A percentile compares a stretch with the other conserved stretches of the same genome.
These are phyloP conservation scores for Leucoptera coffeella DNA, from an alignment of 2,888 invertebrate species.

Conservation along the genomic window DNA sequence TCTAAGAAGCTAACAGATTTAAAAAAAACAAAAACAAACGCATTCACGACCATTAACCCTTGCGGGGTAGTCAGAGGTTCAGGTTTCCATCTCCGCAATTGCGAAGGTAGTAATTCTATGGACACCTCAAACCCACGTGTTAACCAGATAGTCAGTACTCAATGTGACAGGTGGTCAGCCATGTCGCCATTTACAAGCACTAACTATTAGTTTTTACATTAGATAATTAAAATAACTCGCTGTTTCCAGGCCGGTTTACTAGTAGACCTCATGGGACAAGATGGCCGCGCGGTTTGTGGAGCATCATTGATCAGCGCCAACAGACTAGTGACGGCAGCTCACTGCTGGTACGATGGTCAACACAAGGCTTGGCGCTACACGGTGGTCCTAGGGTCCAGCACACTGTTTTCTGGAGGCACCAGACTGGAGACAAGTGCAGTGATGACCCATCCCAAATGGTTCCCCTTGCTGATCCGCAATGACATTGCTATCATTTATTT, in stretches of 20 bases:
- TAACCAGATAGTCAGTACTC: too few relatives aligned
- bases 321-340: conserved; percentile 21
- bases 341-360: conserved; percentile 25
- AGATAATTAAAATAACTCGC: not conserved
- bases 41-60: too few relatives aligned
- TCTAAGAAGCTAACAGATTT: too few relatives aligned
- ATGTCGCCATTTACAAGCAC: too few relatives aligned
- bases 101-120: too few relatives aligned
- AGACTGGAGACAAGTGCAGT: conserved; percentile 13
- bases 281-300: conserved; percentile 17
- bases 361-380: conserved; percentile 12
- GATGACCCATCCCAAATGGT: conserved; percentile 15
- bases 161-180: too few relatives aligned
- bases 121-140: too few relatives aligned
- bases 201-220: too few relatives aligned
- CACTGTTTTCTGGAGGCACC: conserved; percentile 19
- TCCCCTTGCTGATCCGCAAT: conserved; percentile 13
- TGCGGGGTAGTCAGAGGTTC: too few relatives aligned
- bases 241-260: conserved; percentile 15
- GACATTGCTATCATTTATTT: conserved; percentile 18
- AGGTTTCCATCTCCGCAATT: too few relatives aligned
- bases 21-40: too few relatives aligned
- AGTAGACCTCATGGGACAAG: conserved; percentile 10
- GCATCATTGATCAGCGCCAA: conserved; percentile 14
- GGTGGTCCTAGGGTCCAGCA: conserved; percentile 18